phyloP scores from a whole-genome alignment of 1,140 invertebrate species.

The Ceratina australensis region DNA sequence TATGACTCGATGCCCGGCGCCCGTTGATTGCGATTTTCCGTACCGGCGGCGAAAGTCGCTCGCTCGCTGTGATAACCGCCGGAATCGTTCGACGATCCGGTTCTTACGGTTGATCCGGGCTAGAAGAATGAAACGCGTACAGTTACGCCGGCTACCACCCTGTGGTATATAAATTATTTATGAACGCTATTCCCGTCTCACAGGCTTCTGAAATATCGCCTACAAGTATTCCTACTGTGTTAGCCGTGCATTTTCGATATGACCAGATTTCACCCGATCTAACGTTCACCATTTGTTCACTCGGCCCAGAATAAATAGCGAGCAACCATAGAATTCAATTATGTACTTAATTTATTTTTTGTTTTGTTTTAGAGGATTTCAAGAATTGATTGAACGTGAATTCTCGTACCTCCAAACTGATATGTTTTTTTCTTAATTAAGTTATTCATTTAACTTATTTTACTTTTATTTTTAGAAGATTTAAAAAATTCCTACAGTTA shows the following conservation, averaged over 20 bases:
- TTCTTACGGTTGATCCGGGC: constrained; percentile 48
- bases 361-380: too few species aligned
- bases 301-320: neutral
- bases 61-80: constrained; percentile 3
- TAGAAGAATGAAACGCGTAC: constrained; percentile 28
- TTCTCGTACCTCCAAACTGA: too few species aligned
- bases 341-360: too few species aligned
- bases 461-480: too few species aligned
- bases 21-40: constrained; percentile 5
- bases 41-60: constrained; percentile 37
- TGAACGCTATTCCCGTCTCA: constrained; percentile 28
- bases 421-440: too few species aligned
- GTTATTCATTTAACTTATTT: too few species aligned
- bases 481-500: too few species aligned
- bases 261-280: neutral
- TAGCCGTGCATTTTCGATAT: too few species aligned
- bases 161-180: constrained; percentile 54
- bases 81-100: constrained; percentile 53
- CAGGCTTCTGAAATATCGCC: neutral
- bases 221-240: neutral
- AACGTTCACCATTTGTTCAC: too few species aligned
- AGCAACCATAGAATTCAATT: neutral
- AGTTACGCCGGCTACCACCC: constrained; percentile 32
- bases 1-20: neutral
- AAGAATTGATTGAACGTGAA: too few species aligned